Evolutionary conservation across 2,113 vertebrate species (phyloP).

Genomic region (Rhegmatorhina hoffmannsi): DNA sequence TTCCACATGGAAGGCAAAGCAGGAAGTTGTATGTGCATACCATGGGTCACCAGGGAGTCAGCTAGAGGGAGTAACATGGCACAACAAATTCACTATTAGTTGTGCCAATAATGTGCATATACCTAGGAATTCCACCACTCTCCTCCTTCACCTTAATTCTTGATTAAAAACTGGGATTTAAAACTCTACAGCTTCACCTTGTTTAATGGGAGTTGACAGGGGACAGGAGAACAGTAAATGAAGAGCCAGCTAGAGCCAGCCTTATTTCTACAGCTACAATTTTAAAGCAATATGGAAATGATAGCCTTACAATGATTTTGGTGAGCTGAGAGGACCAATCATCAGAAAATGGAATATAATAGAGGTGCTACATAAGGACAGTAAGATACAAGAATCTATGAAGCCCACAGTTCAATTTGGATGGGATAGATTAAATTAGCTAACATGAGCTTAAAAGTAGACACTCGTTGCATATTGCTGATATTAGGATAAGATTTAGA

Average conservation of each 20-base stretch:
- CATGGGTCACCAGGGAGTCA: neutral
- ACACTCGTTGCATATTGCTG: neutral
- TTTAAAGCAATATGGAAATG: neutral
- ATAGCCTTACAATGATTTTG: neutral
- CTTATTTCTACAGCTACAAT: neutral
- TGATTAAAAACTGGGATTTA: neutral
- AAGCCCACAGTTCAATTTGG: neutral
- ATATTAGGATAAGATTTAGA: neutral
- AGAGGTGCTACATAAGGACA: neutral
- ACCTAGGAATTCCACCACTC: neutral
- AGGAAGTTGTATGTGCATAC: neutral
- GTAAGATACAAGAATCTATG: neutral
- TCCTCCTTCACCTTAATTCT: neutral
- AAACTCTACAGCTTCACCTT: neutral
- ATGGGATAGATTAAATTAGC: neutral
- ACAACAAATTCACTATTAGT: neutral
- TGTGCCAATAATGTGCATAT: neutral
- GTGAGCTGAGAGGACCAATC: neutral
- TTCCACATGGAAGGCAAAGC: neutral
- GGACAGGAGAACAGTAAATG: neutral
- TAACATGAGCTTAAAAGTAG: neutral
- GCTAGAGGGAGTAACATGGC: neutral
- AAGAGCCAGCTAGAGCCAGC: neutral
- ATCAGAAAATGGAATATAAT: neutral
- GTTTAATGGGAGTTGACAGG: neutral